Percentiles rank a stretch among this genome's conserved stretches.
Evolutionary conservation across 2,113 vertebrate genomes (phyloP).

Genomic region (Heptranchias perlo): DNA sequence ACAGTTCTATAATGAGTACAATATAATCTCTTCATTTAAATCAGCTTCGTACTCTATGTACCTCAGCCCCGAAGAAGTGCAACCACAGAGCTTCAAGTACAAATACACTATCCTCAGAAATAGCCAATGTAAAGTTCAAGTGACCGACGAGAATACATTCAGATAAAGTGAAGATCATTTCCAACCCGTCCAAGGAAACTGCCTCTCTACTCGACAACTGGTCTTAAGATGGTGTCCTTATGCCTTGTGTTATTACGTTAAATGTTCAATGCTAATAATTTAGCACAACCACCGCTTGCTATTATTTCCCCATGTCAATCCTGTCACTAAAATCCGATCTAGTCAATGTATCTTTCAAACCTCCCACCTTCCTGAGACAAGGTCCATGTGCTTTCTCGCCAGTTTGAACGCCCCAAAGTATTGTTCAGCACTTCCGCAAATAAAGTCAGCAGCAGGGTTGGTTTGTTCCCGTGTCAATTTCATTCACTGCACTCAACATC

Average conservation of each 20-base stretch:
- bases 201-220: background rate
- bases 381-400: background rate
- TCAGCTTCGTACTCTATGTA: background rate
- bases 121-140: background rate
- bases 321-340: background rate
- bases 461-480: background rate
- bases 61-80: background rate
- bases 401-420: constrained; percentile 19
- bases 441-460: background rate
- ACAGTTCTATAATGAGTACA: background rate
- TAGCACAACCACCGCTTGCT: background rate
- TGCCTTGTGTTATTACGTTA: background rate
- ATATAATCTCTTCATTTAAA: background rate
- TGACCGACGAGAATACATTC: background rate
- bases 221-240: background rate
- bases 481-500: background rate
- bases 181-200: background rate
- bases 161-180: background rate
- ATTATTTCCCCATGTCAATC: background rate
- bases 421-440: constrained; percentile 23
- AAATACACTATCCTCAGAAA: background rate
- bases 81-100: background rate
- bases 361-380: background rate
- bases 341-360: constrained; percentile 5
- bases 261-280: background rate